A percentile compares a stretch with the other conserved stretches of the same genome.
phyloP scores from a whole-genome alignment of 2,797 vertebrate species.

The Rhinichthys osculus region DNA sequence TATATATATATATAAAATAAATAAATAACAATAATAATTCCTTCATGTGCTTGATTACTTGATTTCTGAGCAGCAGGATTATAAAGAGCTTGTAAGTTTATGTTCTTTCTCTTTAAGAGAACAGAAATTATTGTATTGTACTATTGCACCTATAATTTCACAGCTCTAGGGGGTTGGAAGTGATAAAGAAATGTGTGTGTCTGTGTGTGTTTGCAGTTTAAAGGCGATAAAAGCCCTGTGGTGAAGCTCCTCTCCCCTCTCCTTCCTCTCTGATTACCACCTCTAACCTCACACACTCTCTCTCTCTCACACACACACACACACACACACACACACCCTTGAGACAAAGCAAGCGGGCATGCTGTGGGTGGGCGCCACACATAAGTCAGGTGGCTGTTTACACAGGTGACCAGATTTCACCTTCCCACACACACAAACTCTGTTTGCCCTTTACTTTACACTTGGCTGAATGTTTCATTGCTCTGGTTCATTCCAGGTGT shows the following conservation, averaged over 20 bases:
- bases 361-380: slow-evolving; percentile 16
- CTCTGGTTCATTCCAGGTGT: slow-evolving; percentile 31
- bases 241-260: slow-evolving; percentile 33
- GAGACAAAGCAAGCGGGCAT: slow-evolving; percentile 12
- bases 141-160: slow-evolving; percentile 38
- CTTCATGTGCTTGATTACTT: not conserved
- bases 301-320: slow-evolving; percentile 17
- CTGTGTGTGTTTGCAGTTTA: slow-evolving; percentile 35
- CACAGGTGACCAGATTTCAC: slow-evolving; percentile 55
- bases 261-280: slow-evolving; percentile 34
- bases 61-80: not conserved
- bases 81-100: not conserved
- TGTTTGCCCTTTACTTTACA: slow-evolving; percentile 43
- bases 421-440: slow-evolving; percentile 48
- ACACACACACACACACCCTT: not conserved
- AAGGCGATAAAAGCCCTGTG: slow-evolving; percentile 50
- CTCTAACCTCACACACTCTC: slow-evolving; percentile 16
- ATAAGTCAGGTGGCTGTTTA: slow-evolving; percentile 56
- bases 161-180: not conserved
- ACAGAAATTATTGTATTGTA: slow-evolving; percentile 39
- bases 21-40: not conserved
- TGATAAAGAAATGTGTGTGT: slow-evolving; percentile 38
- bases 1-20: not conserved
- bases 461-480: slow-evolving; percentile 3
- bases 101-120: slow-evolving; percentile 18